Base-by-base conservation (phyloP, 1,140 invertebrate species). In the Sycobia sp. region DNA sequence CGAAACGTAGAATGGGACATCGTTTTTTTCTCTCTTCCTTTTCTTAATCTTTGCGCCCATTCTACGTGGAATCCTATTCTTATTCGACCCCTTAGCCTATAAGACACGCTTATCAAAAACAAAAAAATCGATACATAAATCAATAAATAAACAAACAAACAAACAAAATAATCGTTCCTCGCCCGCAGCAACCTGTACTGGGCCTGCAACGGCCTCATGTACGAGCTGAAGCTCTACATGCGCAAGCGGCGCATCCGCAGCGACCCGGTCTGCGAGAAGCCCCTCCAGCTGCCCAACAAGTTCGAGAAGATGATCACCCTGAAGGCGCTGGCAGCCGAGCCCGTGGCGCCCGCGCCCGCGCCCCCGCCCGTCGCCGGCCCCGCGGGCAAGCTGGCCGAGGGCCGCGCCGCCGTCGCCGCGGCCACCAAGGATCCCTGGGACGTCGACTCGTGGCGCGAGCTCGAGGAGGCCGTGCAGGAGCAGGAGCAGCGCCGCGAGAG, bases 401-500 rank as follows among this genome's bases (percentile, higher is more conserved):
- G 22, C 16, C 22, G 36, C 38, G 25, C 20, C 18, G 1, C 13
- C 29, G 18, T 14, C 16, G 13, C 8, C 32, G 2, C 41, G 43
- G 11, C 46, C 8, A 43, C 53, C 13, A 46, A 22, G 23, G 58
- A 62, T 32, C 36, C 34, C 7, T 62, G 38, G 57, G 57, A 65
- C 1, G 11, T 23, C 1, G 47, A 61, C 16, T 36, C 63, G 8
- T 65, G 62, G 62, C 54, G 27, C 20, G 27, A 60, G 14, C 29
- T 65, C 23, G 63, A 65, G 18, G 63, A 65, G 16, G 23, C 41
- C 4, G 27, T 59, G 4, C 27, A 54, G 22, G 27, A 65, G 13
- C 27, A 58, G 27, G 39, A 54, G 11, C 11, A 46, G 55, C 11
- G 0, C 1, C 9, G 16, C 4, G 41, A 46, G 20, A 2, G 27